A percentile compares a stretch with the other conserved stretches of the same genome.
Conservation (phyloP, 2,797 vertebrate genomes). For the Tenualosa thibaudeaui region DNA sequence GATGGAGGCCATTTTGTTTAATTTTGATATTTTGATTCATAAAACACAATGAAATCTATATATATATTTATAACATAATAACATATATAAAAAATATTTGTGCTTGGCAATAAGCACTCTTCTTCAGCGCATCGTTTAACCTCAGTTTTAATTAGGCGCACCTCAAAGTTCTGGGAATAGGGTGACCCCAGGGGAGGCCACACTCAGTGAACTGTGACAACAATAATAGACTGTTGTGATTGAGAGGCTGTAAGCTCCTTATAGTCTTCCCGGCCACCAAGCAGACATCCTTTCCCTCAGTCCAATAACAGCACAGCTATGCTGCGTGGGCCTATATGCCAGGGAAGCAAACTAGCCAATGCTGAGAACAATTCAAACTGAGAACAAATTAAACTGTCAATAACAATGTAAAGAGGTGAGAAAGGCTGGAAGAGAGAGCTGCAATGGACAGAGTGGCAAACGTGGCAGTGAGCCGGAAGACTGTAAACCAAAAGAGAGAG, state of each 20-base stretch:
- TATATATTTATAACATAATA: background rate
- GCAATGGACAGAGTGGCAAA: too few relatives aligned
- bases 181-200: background rate
- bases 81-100: background rate
- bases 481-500: background rate
- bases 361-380: background rate
- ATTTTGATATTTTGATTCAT: background rate
- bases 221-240: slow-evolving; percentile 23
- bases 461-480: too few relatives aligned
- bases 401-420: background rate
- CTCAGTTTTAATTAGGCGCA: background rate
- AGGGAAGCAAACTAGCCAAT: background rate
- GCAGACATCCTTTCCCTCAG: slow-evolving; percentile 20
- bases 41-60: background rate
- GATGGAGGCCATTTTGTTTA: background rate
- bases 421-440: too few relatives aligned
- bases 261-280: background rate
- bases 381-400: background rate
- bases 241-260: slow-evolving; percentile 7
- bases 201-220: slow-evolving; percentile 7
- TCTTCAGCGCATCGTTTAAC: background rate
- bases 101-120: background rate
- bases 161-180: background rate
- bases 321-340: background rate
- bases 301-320: background rate